phyloP scores from a whole-genome alignment of 2,888 invertebrate genomes.

The Aleiodes alternator region DNA sequence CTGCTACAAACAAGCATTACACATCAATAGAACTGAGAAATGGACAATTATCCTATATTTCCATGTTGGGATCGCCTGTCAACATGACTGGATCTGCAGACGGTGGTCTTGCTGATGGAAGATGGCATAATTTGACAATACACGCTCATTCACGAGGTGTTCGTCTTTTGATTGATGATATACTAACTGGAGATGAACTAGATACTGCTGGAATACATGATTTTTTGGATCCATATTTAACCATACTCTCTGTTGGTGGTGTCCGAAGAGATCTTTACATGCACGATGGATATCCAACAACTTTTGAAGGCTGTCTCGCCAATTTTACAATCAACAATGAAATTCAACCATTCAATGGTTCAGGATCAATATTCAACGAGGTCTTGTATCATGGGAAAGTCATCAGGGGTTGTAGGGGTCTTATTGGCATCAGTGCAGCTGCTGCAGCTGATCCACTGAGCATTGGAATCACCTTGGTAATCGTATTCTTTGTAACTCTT shows the following conservation, averaged over 20 bases:
- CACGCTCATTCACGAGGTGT: slow-evolving; percentile 84
- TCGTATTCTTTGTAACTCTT: slow-evolving; percentile 94
- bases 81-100: slow-evolving; percentile 87
- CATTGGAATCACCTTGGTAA: slow-evolving; percentile 94
- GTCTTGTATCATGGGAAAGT: slow-evolving; percentile 85
- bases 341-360: slow-evolving; percentile 92
- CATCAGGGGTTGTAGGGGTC: slow-evolving; percentile 84
- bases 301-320: slow-evolving; percentile 92
- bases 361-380: slow-evolving; percentile 87
- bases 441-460: slow-evolving; percentile 91
- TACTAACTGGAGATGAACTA: slow-evolving; percentile 87
- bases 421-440: slow-evolving; percentile 84
- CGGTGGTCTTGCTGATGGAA: slow-evolving; percentile 84
- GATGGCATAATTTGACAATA: slow-evolving; percentile 92
- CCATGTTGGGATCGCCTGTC: slow-evolving; percentile 85
- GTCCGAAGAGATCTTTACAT: slow-evolving; percentile 80
- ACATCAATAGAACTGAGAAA: slow-evolving; percentile 87
- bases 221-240: slow-evolving; percentile 93
- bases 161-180: slow-evolving; percentile 83
- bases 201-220: slow-evolving; percentile 92
- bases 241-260: slow-evolving; percentile 88
- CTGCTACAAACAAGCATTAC: slow-evolving; percentile 91
- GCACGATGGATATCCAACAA: slow-evolving; percentile 77
- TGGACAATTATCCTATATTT: slow-evolving; percentile 88
- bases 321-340: slow-evolving; percentile 93